Conservation (phyloP, 2,888 invertebrate genomes). For the Apantesis nais region DNA sequence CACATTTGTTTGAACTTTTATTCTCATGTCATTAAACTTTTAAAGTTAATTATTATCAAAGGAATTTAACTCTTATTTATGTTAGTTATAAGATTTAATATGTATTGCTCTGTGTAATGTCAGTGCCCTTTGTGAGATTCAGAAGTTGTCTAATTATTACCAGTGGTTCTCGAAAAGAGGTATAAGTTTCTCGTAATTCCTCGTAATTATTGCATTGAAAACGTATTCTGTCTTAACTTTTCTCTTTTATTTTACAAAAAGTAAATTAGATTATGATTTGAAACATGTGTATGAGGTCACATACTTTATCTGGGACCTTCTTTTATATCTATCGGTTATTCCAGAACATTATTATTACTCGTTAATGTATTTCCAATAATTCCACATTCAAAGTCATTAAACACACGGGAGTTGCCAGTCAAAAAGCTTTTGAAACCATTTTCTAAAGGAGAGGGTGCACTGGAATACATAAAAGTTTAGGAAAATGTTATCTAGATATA, state of each 20-base stretch:
- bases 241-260: no score
- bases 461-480: neutral
- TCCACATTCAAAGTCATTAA: no score
- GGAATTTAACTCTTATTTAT: neutral
- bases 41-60: conserved; percentile 7
- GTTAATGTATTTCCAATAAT: no score
- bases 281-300: no score
- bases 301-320: no score
- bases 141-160: conserved; percentile 16
- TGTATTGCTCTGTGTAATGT: neutral
- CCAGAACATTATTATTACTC: no score
- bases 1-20: neutral
- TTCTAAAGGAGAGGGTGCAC: neutral
- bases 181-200: no score
- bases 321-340: no score
- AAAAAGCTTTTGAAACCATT: neutral
- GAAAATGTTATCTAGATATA: neutral
- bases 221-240: no score
- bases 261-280: no score
- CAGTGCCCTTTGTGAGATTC: conserved; percentile 20
- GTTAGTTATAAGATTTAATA: accelerated
- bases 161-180: conserved; percentile 39
- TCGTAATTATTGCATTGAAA: no score
- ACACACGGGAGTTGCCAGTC: neutral
- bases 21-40: conserved; percentile 43